These are phyloP conservation scores for Uropsilus gracilis DNA, from an alignment of 2,113 vertebrate species.

Conservation along the genomic window DNA sequence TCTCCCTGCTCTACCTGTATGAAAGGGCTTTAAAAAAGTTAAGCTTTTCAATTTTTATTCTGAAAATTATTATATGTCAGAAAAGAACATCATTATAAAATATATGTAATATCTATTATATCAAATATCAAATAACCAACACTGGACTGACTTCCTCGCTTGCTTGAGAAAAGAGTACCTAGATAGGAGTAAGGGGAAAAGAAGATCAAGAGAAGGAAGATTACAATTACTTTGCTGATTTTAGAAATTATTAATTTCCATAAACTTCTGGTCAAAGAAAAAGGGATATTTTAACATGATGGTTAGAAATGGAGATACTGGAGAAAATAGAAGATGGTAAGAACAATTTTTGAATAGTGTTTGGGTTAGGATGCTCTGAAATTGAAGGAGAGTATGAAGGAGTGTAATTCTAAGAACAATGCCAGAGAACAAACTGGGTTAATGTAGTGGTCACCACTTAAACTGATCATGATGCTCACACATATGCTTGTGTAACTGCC, in stretches of 20 bases:
- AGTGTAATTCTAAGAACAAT: not conserved
- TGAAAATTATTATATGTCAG: slow-evolving; percentile 42
- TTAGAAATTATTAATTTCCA: not conserved
- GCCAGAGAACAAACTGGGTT: not conserved
- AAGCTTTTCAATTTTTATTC: slow-evolving; percentile 25
- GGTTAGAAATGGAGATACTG: not conserved
- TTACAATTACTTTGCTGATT: not conserved
- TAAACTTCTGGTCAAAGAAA: not conserved
- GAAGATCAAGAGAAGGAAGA: not conserved
- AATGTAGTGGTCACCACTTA: not conserved
- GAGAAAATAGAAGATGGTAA: not conserved
- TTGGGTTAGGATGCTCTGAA: not conserved
- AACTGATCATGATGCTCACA: not conserved
- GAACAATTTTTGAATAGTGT: not conserved
- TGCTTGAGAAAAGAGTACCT: not conserved
- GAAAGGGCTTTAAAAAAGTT: slow-evolving; percentile 65
- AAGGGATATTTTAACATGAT: not conserved
- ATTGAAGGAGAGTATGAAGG: not conserved
- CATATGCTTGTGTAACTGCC: not conserved
- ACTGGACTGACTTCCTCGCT: not conserved
- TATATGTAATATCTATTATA: slow-evolving; percentile 2
- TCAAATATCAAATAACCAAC: too few relatives aligned
- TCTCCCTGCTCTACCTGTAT: not conserved
- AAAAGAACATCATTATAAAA: slow-evolving; percentile 35
- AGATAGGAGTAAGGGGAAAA: not conserved